These are phyloP conservation scores for Cancer borealis DNA, from an alignment of 2,888 invertebrate genomes.

Conservation along the genomic window DNA sequence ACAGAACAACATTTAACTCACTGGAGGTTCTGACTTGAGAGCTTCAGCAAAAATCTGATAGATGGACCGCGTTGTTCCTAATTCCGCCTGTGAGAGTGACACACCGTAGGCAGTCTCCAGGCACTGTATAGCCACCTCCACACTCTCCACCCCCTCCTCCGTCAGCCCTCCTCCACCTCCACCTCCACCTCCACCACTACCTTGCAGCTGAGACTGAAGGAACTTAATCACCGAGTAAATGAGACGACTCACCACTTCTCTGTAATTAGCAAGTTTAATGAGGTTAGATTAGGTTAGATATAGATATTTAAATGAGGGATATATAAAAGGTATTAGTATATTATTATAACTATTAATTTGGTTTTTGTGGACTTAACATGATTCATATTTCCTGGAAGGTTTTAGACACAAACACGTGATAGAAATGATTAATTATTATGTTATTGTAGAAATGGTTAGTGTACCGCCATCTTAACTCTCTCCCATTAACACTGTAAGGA, in stretches of 20 bases:
- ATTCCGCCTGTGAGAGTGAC: slow-evolving; percentile 80
- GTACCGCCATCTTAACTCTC: too few species aligned
- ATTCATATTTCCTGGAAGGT: neutral
- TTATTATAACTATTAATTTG: too few species aligned
- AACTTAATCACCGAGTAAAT: slow-evolving; percentile 82
- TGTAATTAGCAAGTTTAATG: neutral
- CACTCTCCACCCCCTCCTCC: slow-evolving; percentile 85
- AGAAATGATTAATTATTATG: too few species aligned
- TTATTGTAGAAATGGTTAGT: too few species aligned
- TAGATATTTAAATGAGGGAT: neutral
- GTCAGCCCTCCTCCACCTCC: slow-evolving; percentile 78
- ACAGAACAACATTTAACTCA: neutral
- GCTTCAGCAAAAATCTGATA: slow-evolving; percentile 80
- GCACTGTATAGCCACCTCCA: slow-evolving; percentile 97
- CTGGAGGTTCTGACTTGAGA: slow-evolving; percentile 64
- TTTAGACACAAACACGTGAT: too few species aligned
- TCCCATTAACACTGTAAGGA: too few species aligned
- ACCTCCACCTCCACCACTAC: slow-evolving; percentile 78
- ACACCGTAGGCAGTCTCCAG: slow-evolving; percentile 93
- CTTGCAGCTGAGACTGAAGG: slow-evolving; percentile 81
- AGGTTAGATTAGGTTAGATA: too few species aligned
- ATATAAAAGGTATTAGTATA: neutral
- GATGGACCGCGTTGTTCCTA: slow-evolving; percentile 80
- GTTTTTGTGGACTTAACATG: neutral
- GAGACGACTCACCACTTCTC: slow-evolving; percentile 77